Percentiles rank a stretch among this genome's conserved stretches.
These are phyloP conservation scores for Benitochromis conjunctus DNA, from an alignment of 2,113 vertebrate genomes.

Conservation along the genomic window DNA sequence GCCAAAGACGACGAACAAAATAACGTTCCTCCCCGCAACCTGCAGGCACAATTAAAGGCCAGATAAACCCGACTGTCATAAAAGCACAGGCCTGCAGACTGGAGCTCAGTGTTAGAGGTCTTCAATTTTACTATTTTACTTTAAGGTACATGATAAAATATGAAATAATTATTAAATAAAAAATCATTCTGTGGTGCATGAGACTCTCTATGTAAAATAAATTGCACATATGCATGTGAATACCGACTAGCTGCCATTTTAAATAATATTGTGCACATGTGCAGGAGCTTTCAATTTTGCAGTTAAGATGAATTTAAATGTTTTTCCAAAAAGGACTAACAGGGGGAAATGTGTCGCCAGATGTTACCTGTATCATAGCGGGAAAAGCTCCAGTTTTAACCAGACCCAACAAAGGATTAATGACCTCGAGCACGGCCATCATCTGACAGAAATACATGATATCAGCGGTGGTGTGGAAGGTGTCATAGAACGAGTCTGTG, in stretches of 20 bases:
- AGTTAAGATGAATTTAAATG: neutral
- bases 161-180: neutral
- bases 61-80: neutral
- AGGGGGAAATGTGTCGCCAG: neutral
- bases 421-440: conserved; percentile 82
- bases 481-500: conserved; percentile 89
- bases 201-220: neutral
- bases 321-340: neutral
- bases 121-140: neutral
- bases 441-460: conserved; percentile 96
- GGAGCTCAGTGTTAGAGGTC: neutral
- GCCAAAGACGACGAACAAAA: conserved; percentile 89
- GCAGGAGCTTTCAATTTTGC: neutral
- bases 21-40: conserved; percentile 88
- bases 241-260: neutral
- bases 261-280: neutral
- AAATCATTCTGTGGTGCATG: neutral
- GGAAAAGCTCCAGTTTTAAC: conserved; percentile 80
- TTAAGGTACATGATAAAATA: neutral
- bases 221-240: neutral
- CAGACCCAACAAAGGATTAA: conserved; percentile 85
- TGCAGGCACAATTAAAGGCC: conserved; percentile 30
- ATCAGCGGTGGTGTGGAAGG: conserved; percentile 84
- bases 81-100: neutral
- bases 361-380: conserved; percentile 82